Conservation (phyloP, 1,140 invertebrate genomes). For the Trissolcus basalis region DNA sequence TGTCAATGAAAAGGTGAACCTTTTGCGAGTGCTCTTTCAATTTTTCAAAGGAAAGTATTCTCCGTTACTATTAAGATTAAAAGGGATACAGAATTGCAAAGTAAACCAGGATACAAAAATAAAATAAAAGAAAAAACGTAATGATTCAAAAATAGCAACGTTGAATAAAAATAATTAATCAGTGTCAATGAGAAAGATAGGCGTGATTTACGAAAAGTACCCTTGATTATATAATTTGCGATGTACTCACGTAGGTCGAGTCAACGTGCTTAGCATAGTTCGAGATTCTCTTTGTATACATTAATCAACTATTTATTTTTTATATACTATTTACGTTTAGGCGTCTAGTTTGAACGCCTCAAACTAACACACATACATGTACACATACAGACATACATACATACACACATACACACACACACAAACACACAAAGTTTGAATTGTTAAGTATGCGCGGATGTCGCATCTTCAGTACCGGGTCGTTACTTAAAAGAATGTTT, state of each 20-base stretch:
- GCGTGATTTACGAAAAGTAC: conserved; percentile 58
- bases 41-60: conserved; percentile 33
- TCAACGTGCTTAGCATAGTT: conserved; percentile 10
- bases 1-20: conserved; percentile 50
- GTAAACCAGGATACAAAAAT: neutral
- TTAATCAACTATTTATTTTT: neutral
- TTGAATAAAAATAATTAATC: conserved; percentile 17
- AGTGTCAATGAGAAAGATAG: conserved; percentile 72
- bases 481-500: conserved; percentile 47
- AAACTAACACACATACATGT: no score
- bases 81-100: conserved; percentile 8
- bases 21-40: conserved; percentile 58
- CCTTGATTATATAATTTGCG: conserved; percentile 11
- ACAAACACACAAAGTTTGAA: conserved; percentile 9
- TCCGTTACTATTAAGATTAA: conserved; percentile 39
- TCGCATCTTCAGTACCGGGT: conserved; percentile 60
- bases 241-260: conserved; percentile 1
- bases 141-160: conserved; percentile 5
- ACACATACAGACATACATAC: no score
- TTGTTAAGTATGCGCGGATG: conserved; percentile 57
- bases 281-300: conserved; percentile 11
- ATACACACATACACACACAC: no score
- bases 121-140: conserved; percentile 1
- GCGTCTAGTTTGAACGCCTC: no score
- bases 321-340: no score